phyloP scores from a whole-genome alignment of 2,888 invertebrate genomes.

The Conus canariensis region DNA sequence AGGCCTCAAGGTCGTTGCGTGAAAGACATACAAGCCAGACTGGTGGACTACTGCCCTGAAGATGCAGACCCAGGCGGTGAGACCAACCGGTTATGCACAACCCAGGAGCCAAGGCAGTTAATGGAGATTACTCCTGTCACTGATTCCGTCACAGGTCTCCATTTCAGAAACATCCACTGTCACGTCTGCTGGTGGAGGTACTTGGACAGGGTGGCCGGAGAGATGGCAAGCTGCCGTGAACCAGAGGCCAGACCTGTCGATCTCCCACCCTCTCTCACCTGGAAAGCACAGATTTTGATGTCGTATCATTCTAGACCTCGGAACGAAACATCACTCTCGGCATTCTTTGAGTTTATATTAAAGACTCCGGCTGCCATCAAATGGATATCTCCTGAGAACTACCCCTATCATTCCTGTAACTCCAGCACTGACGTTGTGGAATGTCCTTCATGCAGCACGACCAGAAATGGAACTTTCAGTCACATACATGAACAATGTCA shows the following conservation, averaged over 20 bases:
- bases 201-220: background rate
- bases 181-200: background rate
- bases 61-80: background rate
- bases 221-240: background rate
- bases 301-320: background rate
- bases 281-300: background rate
- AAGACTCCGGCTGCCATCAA: background rate
- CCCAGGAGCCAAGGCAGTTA: background rate
- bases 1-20: background rate
- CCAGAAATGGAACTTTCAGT: background rate
- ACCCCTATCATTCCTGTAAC: background rate
- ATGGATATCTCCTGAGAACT: background rate
- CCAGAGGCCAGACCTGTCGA: no score
- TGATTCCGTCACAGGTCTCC: background rate
- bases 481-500: background rate
- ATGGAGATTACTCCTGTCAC: background rate
- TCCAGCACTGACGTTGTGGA: background rate
- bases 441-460: background rate
- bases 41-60: background rate
- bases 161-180: slow-evolving; percentile 6
- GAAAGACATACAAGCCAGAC: background rate
- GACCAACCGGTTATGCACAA: background rate
- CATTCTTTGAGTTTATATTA: background rate
- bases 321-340: background rate
- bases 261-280: background rate